Evolutionary conservation across 37 sponge, comb jelly and placozoan genomes (phyloP).

Genomic region (Halisarca cf. caerulea): DNA sequence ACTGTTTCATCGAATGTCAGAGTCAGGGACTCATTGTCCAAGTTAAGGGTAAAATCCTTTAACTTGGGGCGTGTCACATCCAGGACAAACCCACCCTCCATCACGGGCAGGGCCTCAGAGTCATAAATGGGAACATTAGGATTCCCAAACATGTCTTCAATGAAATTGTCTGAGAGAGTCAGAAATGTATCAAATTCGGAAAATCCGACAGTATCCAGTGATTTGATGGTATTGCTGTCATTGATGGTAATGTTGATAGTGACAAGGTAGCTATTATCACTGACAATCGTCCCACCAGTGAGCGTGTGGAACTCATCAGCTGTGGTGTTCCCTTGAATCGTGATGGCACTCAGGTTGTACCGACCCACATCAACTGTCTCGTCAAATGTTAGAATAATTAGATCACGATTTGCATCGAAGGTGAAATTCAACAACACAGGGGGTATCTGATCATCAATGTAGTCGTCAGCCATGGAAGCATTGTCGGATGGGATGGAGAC

Average conservation of each 20-base stretch:
- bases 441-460: slow-evolving; percentile 53
- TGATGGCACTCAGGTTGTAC: slow-evolving; percentile 41
- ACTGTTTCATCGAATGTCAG: slow-evolving; percentile 85
- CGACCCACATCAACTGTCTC: slow-evolving; percentile 73
- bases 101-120: slow-evolving; percentile 40
- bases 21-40: slow-evolving; percentile 62
- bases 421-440: slow-evolving; percentile 59
- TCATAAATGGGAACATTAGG: slow-evolving; percentile 38
- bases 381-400: slow-evolving; percentile 62
- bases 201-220: slow-evolving; percentile 42
- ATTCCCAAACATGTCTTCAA: slow-evolving; percentile 75
- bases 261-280: slow-evolving; percentile 13
- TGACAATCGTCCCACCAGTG: slow-evolving; percentile 29
- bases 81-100: slow-evolving; percentile 9
- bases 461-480: slow-evolving; percentile 38
- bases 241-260: slow-evolving; percentile 41
- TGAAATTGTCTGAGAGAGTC: slow-evolving; percentile 34
- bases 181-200: slow-evolving; percentile 66
- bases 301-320: slow-evolving; percentile 30
- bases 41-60: slow-evolving; percentile 66
- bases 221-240: slow-evolving; percentile 67
- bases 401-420: slow-evolving; percentile 65
- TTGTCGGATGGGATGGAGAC: slow-evolving; percentile 12
- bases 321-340: slow-evolving; percentile 45
- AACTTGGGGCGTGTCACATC: slow-evolving; percentile 73